Evolutionary conservation across 2,113 vertebrate genomes (phyloP).

Genomic region (Cebidichthys violaceus): DNA sequence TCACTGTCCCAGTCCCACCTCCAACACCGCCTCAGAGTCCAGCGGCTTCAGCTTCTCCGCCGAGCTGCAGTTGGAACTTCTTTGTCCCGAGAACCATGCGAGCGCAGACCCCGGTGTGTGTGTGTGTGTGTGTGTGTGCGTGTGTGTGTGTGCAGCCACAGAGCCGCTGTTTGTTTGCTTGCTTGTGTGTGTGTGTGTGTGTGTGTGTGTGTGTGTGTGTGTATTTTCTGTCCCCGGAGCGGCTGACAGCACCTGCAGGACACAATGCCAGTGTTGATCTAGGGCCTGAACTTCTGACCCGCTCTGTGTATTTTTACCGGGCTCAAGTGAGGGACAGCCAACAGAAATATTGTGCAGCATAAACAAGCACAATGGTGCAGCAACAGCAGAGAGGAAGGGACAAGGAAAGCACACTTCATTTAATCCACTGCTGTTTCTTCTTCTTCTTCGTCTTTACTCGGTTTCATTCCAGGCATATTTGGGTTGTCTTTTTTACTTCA

Average conservation of each 20-base stretch:
- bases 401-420: slow-evolving; percentile 73
- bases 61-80: slow-evolving; percentile 35
- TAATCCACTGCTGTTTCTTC: slow-evolving; percentile 29
- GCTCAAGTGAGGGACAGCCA: slow-evolving; percentile 62
- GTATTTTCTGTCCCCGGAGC: slow-evolving; percentile 52
- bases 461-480: slow-evolving; percentile 73
- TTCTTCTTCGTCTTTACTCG: slow-evolving; percentile 20
- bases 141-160: slow-evolving; percentile 20
- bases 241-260: slow-evolving; percentile 77
- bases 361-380: slow-evolving; percentile 74
- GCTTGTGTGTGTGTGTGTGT: not conserved
- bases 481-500: slow-evolving; percentile 57
- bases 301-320: slow-evolving; percentile 75
- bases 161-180: slow-evolving; percentile 37
- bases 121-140: slow-evolving; percentile 10
- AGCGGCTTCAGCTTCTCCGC: not conserved
- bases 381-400: slow-evolving; percentile 53
- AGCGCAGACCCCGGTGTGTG: not conserved
- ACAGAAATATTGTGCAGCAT: slow-evolving; percentile 64
- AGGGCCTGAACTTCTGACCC: slow-evolving; percentile 80
- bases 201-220: slow-evolving; percentile 32
- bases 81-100: slow-evolving; percentile 1
- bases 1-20: not conserved
- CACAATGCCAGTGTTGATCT: slow-evolving; percentile 69
- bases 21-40: not conserved